Evolutionary conservation across 37 sponge, comb jelly and placozoan species (phyloP).

Genomic region (Bolinopsis microptera): DNA sequence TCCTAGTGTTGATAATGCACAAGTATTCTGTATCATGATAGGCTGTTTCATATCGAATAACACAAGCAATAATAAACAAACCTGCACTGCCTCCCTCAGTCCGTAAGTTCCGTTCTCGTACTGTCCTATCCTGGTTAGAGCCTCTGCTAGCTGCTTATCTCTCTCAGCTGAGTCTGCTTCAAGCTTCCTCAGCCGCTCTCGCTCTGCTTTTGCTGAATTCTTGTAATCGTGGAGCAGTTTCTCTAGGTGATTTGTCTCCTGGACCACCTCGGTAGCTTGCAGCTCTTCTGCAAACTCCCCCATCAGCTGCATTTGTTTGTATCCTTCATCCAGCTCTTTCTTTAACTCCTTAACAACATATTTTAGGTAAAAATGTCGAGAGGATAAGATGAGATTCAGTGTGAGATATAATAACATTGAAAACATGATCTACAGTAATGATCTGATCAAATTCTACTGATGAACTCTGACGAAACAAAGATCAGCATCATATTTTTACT

Average conservation of each 20-base stretch:
- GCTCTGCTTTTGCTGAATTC: slow-evolving; percentile 25
- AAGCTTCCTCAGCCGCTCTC: slow-evolving; percentile 54
- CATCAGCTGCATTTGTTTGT: slow-evolving; percentile 58
- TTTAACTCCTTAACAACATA: slow-evolving; percentile 35
- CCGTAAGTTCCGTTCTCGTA: slow-evolving; percentile 64
- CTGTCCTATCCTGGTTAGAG: slow-evolving; percentile 48
- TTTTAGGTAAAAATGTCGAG: background rate
- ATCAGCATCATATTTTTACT: no score
- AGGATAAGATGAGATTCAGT: background rate
- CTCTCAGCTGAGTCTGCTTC: slow-evolving; percentile 50
- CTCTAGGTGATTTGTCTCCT: slow-evolving; percentile 54
- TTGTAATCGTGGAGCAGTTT: slow-evolving; percentile 48
- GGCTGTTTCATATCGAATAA: no score
- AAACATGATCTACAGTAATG: no score
- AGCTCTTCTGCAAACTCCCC: slow-evolving; percentile 64
- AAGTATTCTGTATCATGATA: no score
- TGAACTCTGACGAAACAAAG: no score
- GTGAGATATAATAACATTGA: no score
- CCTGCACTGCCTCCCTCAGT: slow-evolving; percentile 47
- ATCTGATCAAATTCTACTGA: no score
- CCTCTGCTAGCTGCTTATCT: slow-evolving; percentile 62
- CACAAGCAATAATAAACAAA: no score
- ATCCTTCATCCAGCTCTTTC: slow-evolving; percentile 47
- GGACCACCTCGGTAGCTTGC: slow-evolving; percentile 49
- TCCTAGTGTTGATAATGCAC: no score